Conservation (phyloP, 2,888 invertebrate species). For the Augiades crinisus region DNA sequence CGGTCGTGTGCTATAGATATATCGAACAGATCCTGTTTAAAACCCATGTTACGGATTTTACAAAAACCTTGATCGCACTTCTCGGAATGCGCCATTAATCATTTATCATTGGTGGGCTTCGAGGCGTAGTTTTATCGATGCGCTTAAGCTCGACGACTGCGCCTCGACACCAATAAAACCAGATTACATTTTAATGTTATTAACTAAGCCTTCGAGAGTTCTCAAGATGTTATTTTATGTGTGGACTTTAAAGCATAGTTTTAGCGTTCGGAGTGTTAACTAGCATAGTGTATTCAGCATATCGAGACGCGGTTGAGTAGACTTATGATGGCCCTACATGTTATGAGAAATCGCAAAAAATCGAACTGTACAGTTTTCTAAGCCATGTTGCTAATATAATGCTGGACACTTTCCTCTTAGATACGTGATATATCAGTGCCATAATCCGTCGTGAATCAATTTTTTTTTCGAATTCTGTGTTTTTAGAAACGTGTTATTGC, state of each 20-base stretch:
- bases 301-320: too few species aligned
- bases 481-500: too few species aligned
- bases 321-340: too few species aligned
- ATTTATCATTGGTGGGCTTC: constrained; percentile 21
- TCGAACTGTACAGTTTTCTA: too few species aligned
- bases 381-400: too few species aligned
- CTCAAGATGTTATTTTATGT: background rate
- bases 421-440: too few species aligned
- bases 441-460: too few species aligned
- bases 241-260: background rate
- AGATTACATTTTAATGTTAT: constrained; percentile 16
- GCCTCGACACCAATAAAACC: constrained; percentile 14
- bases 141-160: constrained; percentile 18
- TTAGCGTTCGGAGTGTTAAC: background rate
- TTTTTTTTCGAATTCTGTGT: too few species aligned
- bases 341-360: too few species aligned
- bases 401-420: too few species aligned
- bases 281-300: too few species aligned
- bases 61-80: constrained; percentile 21
- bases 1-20: constrained; percentile 1
- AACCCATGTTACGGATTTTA: constrained; percentile 8
- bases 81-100: constrained; percentile 22
- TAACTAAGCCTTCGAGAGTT: constrained; percentile 5
- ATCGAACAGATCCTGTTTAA: constrained; percentile 15
- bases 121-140: constrained; percentile 19